These are phyloP conservation scores for Imbricaverruca yamaguchii DNA, from an alignment of 2,888 invertebrate genomes.

Conservation along the genomic window DNA sequence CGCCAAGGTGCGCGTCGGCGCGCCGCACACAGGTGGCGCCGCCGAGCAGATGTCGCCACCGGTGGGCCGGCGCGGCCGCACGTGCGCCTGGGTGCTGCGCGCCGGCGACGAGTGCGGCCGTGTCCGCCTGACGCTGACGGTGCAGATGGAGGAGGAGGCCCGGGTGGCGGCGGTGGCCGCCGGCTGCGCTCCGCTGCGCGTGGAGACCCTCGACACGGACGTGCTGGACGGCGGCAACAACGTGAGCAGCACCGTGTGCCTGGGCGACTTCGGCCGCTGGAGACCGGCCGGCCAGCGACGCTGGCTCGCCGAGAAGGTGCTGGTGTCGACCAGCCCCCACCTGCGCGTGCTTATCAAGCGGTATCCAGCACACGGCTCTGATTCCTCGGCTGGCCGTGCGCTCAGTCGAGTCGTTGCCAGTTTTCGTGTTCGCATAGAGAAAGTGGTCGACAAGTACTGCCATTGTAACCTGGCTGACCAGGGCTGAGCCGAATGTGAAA, in stretches of 20 bases:
- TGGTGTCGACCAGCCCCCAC: background rate
- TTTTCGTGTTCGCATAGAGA: background rate
- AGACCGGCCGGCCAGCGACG: background rate
- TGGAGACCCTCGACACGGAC: background rate
- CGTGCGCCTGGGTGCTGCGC: background rate
- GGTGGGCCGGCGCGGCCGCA: background rate
- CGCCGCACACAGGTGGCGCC: background rate
- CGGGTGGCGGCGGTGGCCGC: background rate
- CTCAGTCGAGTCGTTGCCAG: background rate
- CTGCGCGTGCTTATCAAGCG: background rate
- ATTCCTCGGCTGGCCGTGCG: background rate
- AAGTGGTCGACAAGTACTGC: background rate
- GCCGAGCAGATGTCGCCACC: background rate
- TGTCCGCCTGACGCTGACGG: background rate
- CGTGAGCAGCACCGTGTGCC: background rate
- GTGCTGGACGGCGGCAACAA: background rate
- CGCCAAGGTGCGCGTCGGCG: background rate
- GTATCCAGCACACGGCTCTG: background rate
- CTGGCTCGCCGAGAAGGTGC: background rate
- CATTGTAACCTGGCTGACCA: background rate
- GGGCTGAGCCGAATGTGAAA: too few relatives aligned
- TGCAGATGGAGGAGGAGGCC: background rate
- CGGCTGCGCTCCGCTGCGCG: background rate
- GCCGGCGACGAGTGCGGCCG: background rate
- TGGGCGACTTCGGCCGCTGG: slow-evolving; percentile 5